Base-by-base conservation (phyloP, 2,888 invertebrate species). In the Leptopilina syphax region DNA sequence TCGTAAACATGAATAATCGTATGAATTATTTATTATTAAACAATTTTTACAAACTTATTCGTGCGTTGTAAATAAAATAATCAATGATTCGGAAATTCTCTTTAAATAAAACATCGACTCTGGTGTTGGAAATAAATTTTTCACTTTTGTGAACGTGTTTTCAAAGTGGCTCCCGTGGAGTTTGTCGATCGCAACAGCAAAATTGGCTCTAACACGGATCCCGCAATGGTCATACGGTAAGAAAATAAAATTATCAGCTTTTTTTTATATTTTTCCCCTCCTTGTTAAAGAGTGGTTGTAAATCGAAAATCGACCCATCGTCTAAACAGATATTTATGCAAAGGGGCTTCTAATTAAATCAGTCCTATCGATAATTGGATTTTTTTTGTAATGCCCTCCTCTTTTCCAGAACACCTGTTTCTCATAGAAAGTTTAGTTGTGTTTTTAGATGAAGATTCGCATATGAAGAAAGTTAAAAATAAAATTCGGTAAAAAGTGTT, bases 171-270 rank as follows among this genome's bases (percentile, higher is more conserved):
- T 86, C 88, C 89, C 87, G 86, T 87, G 85, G 87, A 88, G 87
- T 87, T 85, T 82, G 84, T 85, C 84, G 83, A 86, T 82, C 85
- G 87, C 87, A 86, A 87, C 87, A 86, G 89, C 88, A 88, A 90
- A 86, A 90, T 88, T 87, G 88, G 84, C 89, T 89, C 90, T 82
- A 89, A 90, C 90, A 90, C 90, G 87, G 90, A 90, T 85, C 88
- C 89, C 88, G 88, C 90, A 85, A 91, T 91, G 91, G 91, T 91
- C 88, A 91, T 91, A 89, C 89, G 90, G 91, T 91, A 88, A 88
- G 86, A 80, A 50, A 34, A 60, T 63, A 9, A 18, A 60, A 63
- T 24, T 8, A 63, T 63, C 24, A 63, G 24, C n/a, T 63, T 63
- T 63, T 24, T 24, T 24, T 63, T 18, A 24, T 24, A 60, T 57